These are phyloP conservation scores for Enteromius treurensis DNA, from an alignment of 2,797 vertebrate species.

Conservation along the genomic window DNA sequence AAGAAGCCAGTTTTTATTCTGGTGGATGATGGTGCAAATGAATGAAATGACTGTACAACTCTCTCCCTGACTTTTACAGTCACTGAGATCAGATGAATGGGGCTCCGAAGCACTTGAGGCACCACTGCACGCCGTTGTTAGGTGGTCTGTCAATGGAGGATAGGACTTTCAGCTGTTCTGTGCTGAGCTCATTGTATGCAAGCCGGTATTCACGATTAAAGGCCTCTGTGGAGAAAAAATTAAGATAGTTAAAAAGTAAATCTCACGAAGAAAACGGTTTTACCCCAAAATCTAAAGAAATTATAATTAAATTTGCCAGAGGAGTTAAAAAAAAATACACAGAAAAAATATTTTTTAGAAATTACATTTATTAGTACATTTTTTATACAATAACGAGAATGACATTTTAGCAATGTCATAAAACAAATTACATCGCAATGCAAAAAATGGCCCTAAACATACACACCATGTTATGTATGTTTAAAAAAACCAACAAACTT, in stretches of 20 bases:
- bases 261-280: background rate
- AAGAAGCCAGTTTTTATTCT: conserved; percentile 51
- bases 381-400: background rate
- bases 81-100: conserved; percentile 83
- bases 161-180: conserved; percentile 84
- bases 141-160: conserved; percentile 86
- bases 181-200: conserved; percentile 84
- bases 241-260: background rate
- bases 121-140: conserved; percentile 83
- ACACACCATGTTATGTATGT: background rate
- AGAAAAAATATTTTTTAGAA: no score
- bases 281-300: background rate
- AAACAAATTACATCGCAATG: background rate
- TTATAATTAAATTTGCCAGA: background rate
- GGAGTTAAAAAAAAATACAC: no score
- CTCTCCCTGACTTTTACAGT: conserved; percentile 12
- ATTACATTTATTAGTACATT: no score
- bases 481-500: background rate
- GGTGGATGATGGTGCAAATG: conserved; percentile 47
- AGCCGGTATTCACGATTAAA: conserved; percentile 91
- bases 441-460: background rate
- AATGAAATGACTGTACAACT: conserved; percentile 29
- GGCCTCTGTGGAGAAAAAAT: conserved; percentile 82
- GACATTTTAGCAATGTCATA: background rate
- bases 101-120: conserved; percentile 89